Base-by-base conservation (phyloP, 2,797 vertebrate species). In the Netta rufina region DNA sequence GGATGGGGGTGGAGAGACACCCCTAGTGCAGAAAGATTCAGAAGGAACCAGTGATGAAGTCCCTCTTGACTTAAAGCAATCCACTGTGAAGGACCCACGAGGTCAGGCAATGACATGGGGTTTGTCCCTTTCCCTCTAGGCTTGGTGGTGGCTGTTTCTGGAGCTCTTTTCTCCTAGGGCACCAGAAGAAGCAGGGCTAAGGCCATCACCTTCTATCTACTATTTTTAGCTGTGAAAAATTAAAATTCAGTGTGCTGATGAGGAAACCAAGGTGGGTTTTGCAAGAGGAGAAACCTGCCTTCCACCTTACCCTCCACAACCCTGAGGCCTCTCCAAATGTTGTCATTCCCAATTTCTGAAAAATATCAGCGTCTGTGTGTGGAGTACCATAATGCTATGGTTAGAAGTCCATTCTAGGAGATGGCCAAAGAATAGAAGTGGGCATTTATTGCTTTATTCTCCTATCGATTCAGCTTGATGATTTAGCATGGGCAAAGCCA, bases 381-480 rank as follows among this genome's bases (percentile, higher is more conserved):
- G 49, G n/a, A 38, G 49, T 15, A 19, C n/a, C 11, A 0, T 73
- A 22, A 38, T 14, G 27, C 53, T 74, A 21, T 87, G 33, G 3
- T 8, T 32, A 84, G 83, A 92, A 97, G n/a, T 41, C 25, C 13
- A 30, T 79, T 25, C 6, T 36, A 70, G 60, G 41, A 66, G 77
- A 61, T 17, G 82, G 78, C n/a, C 36, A 94, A 93, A 83, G 64
- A 71, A 58, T 12, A 71, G 79, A 87, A 71, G 78, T 30, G 47
- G 14, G 8, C 4, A 13, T 90, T 92, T 71, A 20, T 49, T 87
- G 82, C 39, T 82, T 81, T 86, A 76, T 33, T 79, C 54, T 79
- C 65, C 78, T 66, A 41, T 86, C 71, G 28, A 80, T 93, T 93
- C 78, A 95, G 72, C 73, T 75, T 82, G 75, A 89, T 64, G 86